Percentiles rank a stretch among this genome's conserved stretches.
Conservation (phyloP, 2,888 invertebrate genomes). For the Cheilosia pagana region DNA sequence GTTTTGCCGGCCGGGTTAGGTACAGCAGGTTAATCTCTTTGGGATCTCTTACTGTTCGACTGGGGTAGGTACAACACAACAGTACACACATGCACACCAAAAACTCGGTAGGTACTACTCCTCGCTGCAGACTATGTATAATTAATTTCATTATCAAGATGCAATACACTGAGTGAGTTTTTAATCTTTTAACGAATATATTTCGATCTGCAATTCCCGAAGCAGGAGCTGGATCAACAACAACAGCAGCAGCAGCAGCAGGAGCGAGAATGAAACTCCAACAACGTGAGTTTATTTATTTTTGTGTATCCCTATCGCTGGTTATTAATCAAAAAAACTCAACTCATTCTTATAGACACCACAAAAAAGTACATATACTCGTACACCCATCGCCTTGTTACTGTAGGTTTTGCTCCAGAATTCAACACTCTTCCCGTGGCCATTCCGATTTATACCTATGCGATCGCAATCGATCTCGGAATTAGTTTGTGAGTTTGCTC, state of each 20-base stretch:
- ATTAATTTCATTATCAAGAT: conserved; percentile 78
- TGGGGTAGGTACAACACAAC: conserved; percentile 2
- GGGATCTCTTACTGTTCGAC: conserved; percentile 59
- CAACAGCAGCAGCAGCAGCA: conserved; percentile 33
- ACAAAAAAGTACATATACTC: conserved; percentile 8
- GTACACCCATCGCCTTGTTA: conserved; percentile 13
- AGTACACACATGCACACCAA: conserved; percentile 7
- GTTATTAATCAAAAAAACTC: conserved; percentile 77
- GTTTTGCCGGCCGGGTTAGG: conserved; percentile 47
- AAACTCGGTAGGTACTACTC: conserved; percentile 29
- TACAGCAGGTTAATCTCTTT: conserved; percentile 53
- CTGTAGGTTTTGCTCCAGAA: conserved; percentile 69
- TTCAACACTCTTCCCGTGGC: conserved; percentile 3
- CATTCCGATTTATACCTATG: conserved; percentile 14
- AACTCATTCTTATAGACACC: conserved; percentile 72
- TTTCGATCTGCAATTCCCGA: conserved; percentile 74
- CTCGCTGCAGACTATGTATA: conserved; percentile 76
- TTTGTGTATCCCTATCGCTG: conserved; percentile 76
- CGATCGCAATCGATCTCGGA: conserved; percentile 72
- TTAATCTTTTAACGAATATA: conserved; percentile 77
- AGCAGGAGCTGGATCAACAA: conserved; percentile 63
- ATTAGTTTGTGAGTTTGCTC: conserved; percentile 52
- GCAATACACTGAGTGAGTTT: conserved; percentile 76
- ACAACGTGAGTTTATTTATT: conserved; percentile 77
- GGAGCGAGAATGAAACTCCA: conserved; percentile 50